These are phyloP conservation scores for Adineta ricciae DNA, from an alignment of 2,888 invertebrate genomes.

Conservation along the genomic window DNA sequence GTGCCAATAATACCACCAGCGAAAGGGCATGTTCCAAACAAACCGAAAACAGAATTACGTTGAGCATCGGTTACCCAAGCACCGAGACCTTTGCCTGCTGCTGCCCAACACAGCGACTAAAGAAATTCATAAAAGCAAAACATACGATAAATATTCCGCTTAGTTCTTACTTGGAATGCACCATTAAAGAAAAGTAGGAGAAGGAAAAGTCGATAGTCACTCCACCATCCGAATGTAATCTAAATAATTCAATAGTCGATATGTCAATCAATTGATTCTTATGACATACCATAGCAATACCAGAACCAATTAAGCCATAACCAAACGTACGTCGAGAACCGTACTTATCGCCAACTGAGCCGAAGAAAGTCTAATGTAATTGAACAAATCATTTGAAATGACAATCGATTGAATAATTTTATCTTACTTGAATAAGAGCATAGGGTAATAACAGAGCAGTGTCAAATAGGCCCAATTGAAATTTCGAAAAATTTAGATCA, in stretches of 20 bases:
- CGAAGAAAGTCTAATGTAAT: slow-evolving; percentile 47
- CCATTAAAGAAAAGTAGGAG: slow-evolving; percentile 51
- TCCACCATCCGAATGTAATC: slow-evolving; percentile 49
- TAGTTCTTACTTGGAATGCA: slow-evolving; percentile 35
- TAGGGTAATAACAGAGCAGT: slow-evolving; percentile 52
- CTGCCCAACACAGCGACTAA: slow-evolving; percentile 52
- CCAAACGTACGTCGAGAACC: slow-evolving; percentile 50
- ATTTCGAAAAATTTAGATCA: slow-evolving; percentile 45
- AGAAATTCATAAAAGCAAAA: not conserved
- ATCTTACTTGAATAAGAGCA: slow-evolving; percentile 46
- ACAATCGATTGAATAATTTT: too few species aligned
- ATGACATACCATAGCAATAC: slow-evolving; percentile 47
- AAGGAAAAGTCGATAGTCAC: slow-evolving; percentile 43
- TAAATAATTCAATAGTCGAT: slow-evolving; percentile 40
- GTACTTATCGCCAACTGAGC: slow-evolving; percentile 50
- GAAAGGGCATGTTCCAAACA: slow-evolving; percentile 52
- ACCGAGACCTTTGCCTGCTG: slow-evolving; percentile 49
- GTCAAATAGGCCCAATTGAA: slow-evolving; percentile 51
- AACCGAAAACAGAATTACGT: slow-evolving; percentile 51
- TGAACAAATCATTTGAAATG: too few species aligned
- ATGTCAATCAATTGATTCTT: too few species aligned
- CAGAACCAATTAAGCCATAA: slow-evolving; percentile 47
- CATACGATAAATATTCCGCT: not conserved
- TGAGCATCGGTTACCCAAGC: slow-evolving; percentile 50
- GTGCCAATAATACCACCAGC: slow-evolving; percentile 52